These are phyloP conservation scores for Bombus turneri DNA, from an alignment of 1,140 invertebrate species.

Conservation along the genomic window DNA sequence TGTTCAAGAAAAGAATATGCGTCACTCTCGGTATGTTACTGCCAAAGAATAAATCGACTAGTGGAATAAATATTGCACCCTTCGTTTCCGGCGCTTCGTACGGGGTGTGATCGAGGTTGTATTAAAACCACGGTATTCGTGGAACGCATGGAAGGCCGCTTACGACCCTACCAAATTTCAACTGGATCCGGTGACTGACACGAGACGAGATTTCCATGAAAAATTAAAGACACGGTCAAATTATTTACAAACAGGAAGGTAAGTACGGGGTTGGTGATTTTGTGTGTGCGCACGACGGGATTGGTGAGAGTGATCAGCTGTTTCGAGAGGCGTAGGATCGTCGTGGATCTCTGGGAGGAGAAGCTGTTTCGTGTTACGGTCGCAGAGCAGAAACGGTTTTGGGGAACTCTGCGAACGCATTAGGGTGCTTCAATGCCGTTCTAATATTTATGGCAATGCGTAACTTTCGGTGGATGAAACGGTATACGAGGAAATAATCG, in stretches of 20 bases:
- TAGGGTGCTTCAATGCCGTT: neutral
- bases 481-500: too few relatives aligned
- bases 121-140: conserved; percentile 36
- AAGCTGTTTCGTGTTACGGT: neutral
- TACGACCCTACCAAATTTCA: neutral
- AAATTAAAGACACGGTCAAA: conserved; percentile 32
- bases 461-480: too few relatives aligned
- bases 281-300: neutral
- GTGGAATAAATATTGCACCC: conserved; percentile 43
- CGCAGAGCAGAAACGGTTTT: neutral
- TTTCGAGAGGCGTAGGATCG: neutral
- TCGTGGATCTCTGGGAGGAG: neutral
- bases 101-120: conserved; percentile 9
- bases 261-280: neutral
- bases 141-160: conserved; percentile 42
- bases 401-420: neutral
- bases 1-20: too few relatives aligned
- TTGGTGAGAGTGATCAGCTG: neutral
- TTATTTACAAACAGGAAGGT: conserved; percentile 40
- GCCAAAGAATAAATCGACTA: neutral
- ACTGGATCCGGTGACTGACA: conserved; percentile 22
- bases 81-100: conserved; percentile 51
- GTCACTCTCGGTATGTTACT: too few relatives aligned
- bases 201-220: conserved; percentile 13
- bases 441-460: too few relatives aligned